Base-by-base conservation (phyloP, 2,797 vertebrate species). In the Lepus townsendii region DNA sequence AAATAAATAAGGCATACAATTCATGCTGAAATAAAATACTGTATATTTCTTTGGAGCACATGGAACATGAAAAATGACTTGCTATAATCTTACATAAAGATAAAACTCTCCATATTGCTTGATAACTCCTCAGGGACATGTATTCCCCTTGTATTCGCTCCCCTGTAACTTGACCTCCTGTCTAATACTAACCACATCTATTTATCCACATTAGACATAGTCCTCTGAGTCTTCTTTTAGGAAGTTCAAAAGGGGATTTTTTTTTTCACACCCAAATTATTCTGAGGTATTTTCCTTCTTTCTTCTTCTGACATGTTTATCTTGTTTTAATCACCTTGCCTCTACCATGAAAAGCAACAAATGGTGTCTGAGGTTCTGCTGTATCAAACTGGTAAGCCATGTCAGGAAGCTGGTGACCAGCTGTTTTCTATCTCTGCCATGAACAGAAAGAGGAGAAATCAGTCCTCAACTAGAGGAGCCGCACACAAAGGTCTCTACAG, bases 251-350 rank as follows among this genome's bases (percentile, higher is more conserved):
- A 97, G 82, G 60, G 30, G 30, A 80, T 47, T 95, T 95, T 93
- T 82, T 82, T 96, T 95, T 95, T 83, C 86, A 97, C 83, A 94
- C 80, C 93, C 96, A 96, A 97, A 91, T 96, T 97, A 95, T 95
- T 95, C 89, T 75, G 94, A 96, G 89, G 72, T 63, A 96, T 96
- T 97, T 97, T 89, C 57, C 42, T 88, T 82, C 92, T 95, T 96
- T 97, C 71, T 92, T 96, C 95, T 89, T 82, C 63, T 91, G 86
- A 68, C 27, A 90, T 96, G 94, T 96, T 97, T 97, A 97, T 97
- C 94, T 95, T 97, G 89, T 95, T 96, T 95, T 94, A 97, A 96
- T 96, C 96, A 95, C 94, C 96, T 97, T 96, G 76, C 69, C 89
- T 95, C 75, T 90, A 93, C 94, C 92, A 75, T 93, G 90, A 92